Conservation (phyloP, 2,113 vertebrate species). For the Anhinga anhinga region DNA sequence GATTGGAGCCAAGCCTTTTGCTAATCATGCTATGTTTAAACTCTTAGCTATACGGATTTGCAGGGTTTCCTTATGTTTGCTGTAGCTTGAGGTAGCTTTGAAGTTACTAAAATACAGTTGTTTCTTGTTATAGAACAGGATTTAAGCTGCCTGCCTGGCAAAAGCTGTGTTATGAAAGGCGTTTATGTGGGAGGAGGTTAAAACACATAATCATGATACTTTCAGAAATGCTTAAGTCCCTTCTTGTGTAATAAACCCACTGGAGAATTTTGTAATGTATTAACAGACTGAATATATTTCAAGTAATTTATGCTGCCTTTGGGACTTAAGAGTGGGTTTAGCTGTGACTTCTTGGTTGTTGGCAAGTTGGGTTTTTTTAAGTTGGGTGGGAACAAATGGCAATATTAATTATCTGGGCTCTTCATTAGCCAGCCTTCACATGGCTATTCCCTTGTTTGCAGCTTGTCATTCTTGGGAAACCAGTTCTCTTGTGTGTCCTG, state of each 20-base stretch:
- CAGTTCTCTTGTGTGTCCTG: neutral
- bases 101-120: conserved; percentile 26
- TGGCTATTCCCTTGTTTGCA: neutral
- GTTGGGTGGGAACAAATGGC: neutral
- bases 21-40: neutral
- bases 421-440: neutral
- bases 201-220: neutral
- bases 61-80: conserved; percentile 46
- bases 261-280: neutral
- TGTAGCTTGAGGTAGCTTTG: conserved; percentile 28
- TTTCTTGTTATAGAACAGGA: conserved; percentile 11
- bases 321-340: neutral
- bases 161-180: neutral
- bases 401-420: neutral
- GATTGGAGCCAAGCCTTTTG: neutral
- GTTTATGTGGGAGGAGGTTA: neutral
- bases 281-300: neutral
- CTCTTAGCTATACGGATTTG: neutral
- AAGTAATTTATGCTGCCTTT: neutral
- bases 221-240: neutral
- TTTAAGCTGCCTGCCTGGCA: conserved; percentile 31
- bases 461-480: neutral
- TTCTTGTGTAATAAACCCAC: neutral
- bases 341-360: neutral
- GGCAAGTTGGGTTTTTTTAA: neutral